A percentile compares a stretch with the other conserved stretches of the same genome.
Evolutionary conservation across 2,113 vertebrate species (phyloP).

Genomic region (Corapipo altera): DNA sequence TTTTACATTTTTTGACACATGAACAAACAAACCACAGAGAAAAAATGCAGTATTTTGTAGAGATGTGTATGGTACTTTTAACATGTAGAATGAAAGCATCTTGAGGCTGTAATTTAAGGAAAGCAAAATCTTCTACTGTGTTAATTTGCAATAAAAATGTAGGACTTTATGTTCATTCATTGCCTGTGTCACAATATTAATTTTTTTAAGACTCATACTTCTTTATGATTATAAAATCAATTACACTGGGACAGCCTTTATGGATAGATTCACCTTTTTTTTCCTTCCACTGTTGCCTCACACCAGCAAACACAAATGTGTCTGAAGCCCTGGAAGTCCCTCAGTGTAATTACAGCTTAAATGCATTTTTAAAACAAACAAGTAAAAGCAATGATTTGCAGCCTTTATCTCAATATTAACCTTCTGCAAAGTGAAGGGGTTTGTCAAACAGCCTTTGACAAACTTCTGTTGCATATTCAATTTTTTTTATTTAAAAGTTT

Average conservation of each 20-base stretch:
- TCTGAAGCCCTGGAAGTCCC: background rate
- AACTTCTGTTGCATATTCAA: background rate
- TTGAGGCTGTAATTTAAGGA: background rate
- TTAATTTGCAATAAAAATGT: background rate
- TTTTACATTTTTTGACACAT: slow-evolving; percentile 14
- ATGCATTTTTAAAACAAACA: background rate
- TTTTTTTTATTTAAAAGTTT: background rate
- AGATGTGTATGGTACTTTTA: background rate
- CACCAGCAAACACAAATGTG: background rate
- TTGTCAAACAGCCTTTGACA: background rate
- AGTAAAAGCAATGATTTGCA: background rate
- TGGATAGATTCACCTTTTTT: background rate
- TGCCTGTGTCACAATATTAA: background rate
- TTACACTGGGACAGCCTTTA: background rate
- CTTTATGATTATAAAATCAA: background rate
- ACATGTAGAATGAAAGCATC: background rate
- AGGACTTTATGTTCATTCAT: background rate
- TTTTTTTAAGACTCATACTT: background rate
- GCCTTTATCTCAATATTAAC: background rate
- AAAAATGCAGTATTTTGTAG: slow-evolving; percentile 6
- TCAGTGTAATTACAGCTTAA: background rate
- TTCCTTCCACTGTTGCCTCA: background rate
- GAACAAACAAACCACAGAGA: background rate
- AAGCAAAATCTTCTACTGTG: background rate
- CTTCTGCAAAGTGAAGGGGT: background rate